Conservation (phyloP, 2,113 vertebrate genomes). For the Callionymus lyra region DNA sequence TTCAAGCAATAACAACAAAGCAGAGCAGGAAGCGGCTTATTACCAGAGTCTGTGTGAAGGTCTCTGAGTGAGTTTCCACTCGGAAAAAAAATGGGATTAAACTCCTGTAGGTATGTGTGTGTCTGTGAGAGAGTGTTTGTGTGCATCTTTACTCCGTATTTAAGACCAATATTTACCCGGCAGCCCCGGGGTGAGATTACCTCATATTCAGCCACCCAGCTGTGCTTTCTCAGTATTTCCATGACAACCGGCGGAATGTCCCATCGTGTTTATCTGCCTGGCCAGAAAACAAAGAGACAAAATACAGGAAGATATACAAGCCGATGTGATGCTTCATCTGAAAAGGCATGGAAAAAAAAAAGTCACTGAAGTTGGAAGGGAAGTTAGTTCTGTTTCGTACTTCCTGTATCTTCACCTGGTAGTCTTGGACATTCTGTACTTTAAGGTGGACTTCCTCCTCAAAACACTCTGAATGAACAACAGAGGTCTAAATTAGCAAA, state of each 20-base stretch:
- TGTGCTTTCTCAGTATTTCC: conserved; percentile 87
- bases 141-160: conserved; percentile 76
- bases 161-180: conserved; percentile 93
- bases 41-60: conserved; percentile 34
- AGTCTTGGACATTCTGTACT: too few relatives aligned
- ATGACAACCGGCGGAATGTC: conserved; percentile 86
- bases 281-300: conserved; percentile 75
- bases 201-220: conserved; percentile 87
- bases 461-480: too few relatives aligned
- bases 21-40: conserved; percentile 40
- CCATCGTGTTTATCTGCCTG: conserved; percentile 82
- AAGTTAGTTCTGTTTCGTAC: too few relatives aligned
- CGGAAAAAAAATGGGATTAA: conserved; percentile 31
- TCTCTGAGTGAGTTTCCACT: conserved; percentile 32
- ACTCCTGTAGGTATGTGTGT: conserved; percentile 32
- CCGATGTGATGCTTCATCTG: too few relatives aligned
- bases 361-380: too few relatives aligned
- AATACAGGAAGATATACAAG: conserved; percentile 22
- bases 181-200: conserved; percentile 89
- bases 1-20: conserved; percentile 33
- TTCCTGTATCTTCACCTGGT: too few relatives aligned
- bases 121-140: conserved; percentile 34
- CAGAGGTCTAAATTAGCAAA: too few relatives aligned
- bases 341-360: too few relatives aligned
- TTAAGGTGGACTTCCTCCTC: too few relatives aligned